These are phyloP conservation scores for Drosophila sordidula DNA, from an alignment of 2,888 invertebrate species.

Conservation along the genomic window DNA sequence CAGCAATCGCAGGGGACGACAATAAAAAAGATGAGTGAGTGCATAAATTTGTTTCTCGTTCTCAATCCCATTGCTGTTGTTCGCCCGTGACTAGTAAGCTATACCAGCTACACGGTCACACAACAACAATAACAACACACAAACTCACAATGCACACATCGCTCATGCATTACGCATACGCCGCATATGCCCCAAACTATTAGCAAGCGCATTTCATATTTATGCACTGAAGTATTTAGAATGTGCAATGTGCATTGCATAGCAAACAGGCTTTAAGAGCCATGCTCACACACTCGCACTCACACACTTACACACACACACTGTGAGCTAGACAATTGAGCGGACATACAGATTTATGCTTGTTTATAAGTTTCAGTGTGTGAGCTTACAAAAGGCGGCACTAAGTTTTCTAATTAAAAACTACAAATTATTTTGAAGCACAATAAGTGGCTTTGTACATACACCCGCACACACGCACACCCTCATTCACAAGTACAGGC, in stretches of 20 bases:
- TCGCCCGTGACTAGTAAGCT: neutral
- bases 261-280: conserved; percentile 6
- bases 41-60: conserved; percentile 17
- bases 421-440: conserved; percentile 71
- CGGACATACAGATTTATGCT: conserved; percentile 2
- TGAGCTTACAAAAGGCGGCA: conserved; percentile 27
- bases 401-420: conserved; percentile 77
- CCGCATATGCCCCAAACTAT: conserved; percentile 67
- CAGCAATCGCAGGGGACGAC: conserved; percentile 13
- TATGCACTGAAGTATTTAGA: conserved; percentile 53
- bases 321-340: conserved; percentile 9
- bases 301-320: conserved; percentile 8
- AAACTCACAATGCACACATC: conserved; percentile 15
- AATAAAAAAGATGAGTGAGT: conserved; percentile 1
- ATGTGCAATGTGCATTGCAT: conserved; percentile 47
- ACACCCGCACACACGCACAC: conserved; percentile 13
- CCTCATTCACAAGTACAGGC: conserved; percentile 5
- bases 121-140: conserved; percentile 1
- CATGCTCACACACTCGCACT: conserved; percentile 3
- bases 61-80: conserved; percentile 3
- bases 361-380: conserved; percentile 1
- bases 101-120: conserved; percentile 2
- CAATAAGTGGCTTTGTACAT: conserved; percentile 54
- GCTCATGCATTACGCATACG: conserved; percentile 67
- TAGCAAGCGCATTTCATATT: conserved; percentile 73